Evolutionary conservation across 2,888 invertebrate genomes (phyloP).

Genomic region (Tanypteryx hageni): DNA sequence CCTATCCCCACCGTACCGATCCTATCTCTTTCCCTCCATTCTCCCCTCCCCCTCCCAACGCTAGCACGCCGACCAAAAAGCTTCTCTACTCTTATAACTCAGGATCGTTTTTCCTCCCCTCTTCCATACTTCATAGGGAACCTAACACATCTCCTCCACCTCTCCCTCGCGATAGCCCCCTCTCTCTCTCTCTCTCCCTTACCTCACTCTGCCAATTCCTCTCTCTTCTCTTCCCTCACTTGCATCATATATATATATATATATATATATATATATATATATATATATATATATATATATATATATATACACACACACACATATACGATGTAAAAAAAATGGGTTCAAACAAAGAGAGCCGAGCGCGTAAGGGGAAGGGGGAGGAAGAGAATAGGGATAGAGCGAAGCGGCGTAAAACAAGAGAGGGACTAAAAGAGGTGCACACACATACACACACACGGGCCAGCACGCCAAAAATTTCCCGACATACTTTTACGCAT

Average conservation of each 20-base stretch:
- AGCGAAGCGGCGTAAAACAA: neutral
- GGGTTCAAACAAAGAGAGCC: neutral
- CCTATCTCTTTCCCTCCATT: too few species aligned
- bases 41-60: neutral
- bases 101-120: neutral
- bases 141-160: neutral
- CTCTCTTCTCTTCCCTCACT: neutral
- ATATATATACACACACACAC: neutral
- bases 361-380: neutral
- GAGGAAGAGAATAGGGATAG: neutral
- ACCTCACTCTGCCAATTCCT: neutral
- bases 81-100: constrained; percentile 4
- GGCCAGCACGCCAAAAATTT: constrained; percentile 61
- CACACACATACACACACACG: constrained; percentile 22
- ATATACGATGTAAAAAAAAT: neutral
- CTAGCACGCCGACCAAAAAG: constrained; percentile 13
- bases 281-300: neutral
- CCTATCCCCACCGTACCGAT: neutral
- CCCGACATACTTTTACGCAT: constrained; percentile 64
- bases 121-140: neutral
- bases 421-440: constrained; percentile 41
- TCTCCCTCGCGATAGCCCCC: neutral
- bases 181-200: neutral
- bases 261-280: neutral
- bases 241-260: neutral